phyloP scores from a whole-genome alignment of 2,113 vertebrate species.

The Salvelinus sp. region DNA sequence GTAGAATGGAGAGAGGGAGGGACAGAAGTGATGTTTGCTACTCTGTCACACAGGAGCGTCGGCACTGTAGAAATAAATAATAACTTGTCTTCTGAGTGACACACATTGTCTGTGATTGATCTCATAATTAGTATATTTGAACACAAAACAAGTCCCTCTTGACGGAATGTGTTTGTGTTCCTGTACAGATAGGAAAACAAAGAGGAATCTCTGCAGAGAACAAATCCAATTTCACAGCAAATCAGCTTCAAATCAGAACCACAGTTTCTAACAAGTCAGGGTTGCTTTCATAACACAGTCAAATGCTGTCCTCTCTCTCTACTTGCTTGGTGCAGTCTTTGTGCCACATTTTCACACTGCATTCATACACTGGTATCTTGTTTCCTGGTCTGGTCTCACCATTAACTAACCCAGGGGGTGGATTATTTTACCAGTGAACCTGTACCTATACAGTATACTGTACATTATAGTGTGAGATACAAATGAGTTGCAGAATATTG shows the following conservation, averaged over 20 bases:
- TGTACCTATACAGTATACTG: not conserved
- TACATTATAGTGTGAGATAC: not conserved
- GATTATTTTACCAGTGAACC: not conserved
- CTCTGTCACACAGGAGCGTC: not conserved
- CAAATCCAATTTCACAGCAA: not conserved
- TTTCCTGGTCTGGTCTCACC: not conserved
- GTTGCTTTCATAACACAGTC: no score
- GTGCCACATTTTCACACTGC: no score
- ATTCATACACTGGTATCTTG: no score
- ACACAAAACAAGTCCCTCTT: no score
- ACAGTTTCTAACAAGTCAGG: no score
- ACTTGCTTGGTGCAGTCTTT: no score
- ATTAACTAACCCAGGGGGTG: slow-evolving; percentile 1
- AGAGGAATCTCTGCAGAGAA: not conserved
- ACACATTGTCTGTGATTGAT: not conserved
- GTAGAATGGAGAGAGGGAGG: not conserved
- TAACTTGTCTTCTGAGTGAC: not conserved
- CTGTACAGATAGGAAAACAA: not conserved
- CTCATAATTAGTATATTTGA: no score
- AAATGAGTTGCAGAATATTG: slow-evolving; percentile 26
- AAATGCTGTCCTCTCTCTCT: not conserved
- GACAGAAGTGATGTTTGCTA: no score
- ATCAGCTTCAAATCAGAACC: not conserved
- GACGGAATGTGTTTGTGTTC: no score
- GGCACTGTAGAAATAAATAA: not conserved